Percentiles rank a stretch among this genome's conserved stretches.
Conservation (phyloP, 1,140 invertebrate species). For the Macrotrachela quadricornifera region DNA sequence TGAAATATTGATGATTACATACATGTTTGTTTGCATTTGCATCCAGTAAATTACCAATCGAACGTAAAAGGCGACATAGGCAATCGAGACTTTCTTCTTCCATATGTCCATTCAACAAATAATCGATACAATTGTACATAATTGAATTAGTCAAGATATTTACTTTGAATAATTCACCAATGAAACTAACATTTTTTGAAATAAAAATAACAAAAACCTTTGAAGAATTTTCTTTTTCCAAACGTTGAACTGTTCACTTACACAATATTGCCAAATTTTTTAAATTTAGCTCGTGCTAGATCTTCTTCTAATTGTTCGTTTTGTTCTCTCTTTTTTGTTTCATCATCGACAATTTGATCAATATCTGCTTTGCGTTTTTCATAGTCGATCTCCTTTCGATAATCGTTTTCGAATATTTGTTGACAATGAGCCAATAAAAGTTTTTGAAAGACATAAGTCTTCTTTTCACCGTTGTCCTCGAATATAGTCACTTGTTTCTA, state of each 20-base stretch:
- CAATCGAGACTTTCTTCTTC: slow-evolving; percentile 81
- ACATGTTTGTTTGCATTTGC: no score
- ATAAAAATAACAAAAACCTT: no score
- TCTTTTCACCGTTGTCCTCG: slow-evolving; percentile 14
- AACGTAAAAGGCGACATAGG: slow-evolving; percentile 66
- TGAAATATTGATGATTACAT: no score
- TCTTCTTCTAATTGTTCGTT: slow-evolving; percentile 46
- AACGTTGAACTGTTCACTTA: no score
- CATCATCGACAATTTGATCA: slow-evolving; percentile 12
- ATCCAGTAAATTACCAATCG: slow-evolving; percentile 59
- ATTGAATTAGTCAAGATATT: slow-evolving; percentile 67
- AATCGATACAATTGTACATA: slow-evolving; percentile 61
- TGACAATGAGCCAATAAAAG: slow-evolving; percentile 62
- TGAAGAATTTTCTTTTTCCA: no score
- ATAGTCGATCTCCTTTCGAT: slow-evolving; percentile 32
- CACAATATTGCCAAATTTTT: slow-evolving; percentile 66
- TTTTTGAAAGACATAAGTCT: slow-evolving; percentile 50
- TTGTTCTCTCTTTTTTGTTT: slow-evolving; percentile 12
- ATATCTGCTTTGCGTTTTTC: slow-evolving; percentile 8
- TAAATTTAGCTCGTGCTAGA: slow-evolving; percentile 48
- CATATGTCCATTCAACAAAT: slow-evolving; percentile 43
- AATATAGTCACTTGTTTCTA: slow-evolving; percentile 21
- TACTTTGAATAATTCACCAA: slow-evolving; percentile 75
- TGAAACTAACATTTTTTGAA: slow-evolving; percentile 43
- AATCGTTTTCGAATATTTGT: slow-evolving; percentile 59